phyloP scores from a whole-genome alignment of 2,113 vertebrate species.

The Pao palembangensis region DNA sequence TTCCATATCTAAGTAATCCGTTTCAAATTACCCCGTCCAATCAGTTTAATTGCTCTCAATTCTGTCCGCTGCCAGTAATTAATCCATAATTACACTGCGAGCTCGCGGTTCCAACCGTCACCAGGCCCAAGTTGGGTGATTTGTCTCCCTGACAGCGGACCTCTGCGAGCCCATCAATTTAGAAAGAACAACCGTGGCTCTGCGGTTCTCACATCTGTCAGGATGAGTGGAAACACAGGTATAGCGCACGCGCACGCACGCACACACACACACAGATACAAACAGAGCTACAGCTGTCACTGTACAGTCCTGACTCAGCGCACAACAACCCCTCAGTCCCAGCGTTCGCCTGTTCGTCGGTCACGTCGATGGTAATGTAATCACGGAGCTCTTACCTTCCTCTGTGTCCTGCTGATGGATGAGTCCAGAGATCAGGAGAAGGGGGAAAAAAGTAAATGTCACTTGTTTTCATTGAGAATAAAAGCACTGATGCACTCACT shows the following conservation, averaged over 20 bases:
- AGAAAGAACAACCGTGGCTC: background rate
- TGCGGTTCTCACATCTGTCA: slow-evolving; percentile 33
- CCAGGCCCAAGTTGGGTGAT: background rate
- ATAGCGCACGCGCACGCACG: slow-evolving; percentile 29
- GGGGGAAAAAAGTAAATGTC: slow-evolving; percentile 23
- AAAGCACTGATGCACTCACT: background rate
- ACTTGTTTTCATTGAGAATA: slow-evolving; percentile 2
- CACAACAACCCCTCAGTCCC: slow-evolving; percentile 20
- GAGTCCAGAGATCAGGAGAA: slow-evolving; percentile 10
- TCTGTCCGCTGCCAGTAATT: slow-evolving; percentile 48
- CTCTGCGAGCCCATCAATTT: too few species aligned
- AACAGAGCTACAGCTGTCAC: slow-evolving; percentile 52
- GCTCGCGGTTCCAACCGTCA: slow-evolving; percentile 18
- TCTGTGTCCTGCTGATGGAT: slow-evolving; percentile 69
- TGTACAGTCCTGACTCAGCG: slow-evolving; percentile 59
- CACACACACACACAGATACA: slow-evolving; percentile 17
- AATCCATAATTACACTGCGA: slow-evolving; percentile 30
- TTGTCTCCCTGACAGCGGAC: background rate
- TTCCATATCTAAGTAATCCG: slow-evolving; percentile 37
- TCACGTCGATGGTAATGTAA: slow-evolving; percentile 66
- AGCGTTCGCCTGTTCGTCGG: slow-evolving; percentile 42
- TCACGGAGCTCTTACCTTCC: slow-evolving; percentile 74
- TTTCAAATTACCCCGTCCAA: slow-evolving; percentile 38
- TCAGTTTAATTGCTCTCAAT: slow-evolving; percentile 47
- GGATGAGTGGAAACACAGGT: slow-evolving; percentile 18